phyloP scores from a whole-genome alignment of 64 coral and sea anemone species.

The Montipora foliosa region DNA sequence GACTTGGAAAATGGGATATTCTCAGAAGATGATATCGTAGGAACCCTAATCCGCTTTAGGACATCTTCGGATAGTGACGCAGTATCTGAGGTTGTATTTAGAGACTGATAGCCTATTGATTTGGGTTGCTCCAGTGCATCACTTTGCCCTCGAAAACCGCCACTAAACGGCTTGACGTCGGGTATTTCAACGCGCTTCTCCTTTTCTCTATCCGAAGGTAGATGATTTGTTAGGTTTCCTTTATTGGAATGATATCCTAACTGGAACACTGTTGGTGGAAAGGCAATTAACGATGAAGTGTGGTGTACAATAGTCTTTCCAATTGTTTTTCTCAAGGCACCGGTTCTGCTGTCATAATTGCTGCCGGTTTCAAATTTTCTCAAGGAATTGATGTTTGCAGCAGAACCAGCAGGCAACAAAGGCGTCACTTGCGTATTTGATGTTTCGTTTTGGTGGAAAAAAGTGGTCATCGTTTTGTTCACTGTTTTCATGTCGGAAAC shows the following conservation, averaged over 20 bases:
- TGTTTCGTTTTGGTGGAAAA: not conserved
- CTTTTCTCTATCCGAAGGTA: not conserved
- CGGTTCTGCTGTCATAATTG: not conserved
- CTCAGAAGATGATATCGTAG: not conserved
- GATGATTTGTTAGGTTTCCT: not conserved
- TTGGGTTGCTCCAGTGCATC: not conserved
- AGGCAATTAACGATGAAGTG: not conserved
- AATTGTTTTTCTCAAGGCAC: not conserved
- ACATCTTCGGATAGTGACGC: not conserved
- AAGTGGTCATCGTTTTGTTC: not conserved
- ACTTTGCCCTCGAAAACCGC: constrained; percentile 9
- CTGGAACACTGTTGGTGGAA: not conserved
- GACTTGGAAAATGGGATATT: not conserved
- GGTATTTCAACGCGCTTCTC: constrained; percentile 33
- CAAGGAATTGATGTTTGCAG: not conserved
- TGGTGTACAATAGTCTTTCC: not conserved
- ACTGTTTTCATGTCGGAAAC: not conserved
- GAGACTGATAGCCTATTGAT: not conserved
- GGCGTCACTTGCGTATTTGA: not conserved
- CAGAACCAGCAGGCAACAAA: not conserved
- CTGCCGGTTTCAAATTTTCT: not conserved
- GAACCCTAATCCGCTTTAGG: constrained; percentile 3
- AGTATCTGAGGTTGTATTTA: not conserved
- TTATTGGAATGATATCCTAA: too few species aligned
- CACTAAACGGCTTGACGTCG: not conserved